Percentiles rank a stretch among this genome's conserved stretches.
Conservation (phyloP, 2,797 vertebrate genomes). For the Clamator glandarius region DNA sequence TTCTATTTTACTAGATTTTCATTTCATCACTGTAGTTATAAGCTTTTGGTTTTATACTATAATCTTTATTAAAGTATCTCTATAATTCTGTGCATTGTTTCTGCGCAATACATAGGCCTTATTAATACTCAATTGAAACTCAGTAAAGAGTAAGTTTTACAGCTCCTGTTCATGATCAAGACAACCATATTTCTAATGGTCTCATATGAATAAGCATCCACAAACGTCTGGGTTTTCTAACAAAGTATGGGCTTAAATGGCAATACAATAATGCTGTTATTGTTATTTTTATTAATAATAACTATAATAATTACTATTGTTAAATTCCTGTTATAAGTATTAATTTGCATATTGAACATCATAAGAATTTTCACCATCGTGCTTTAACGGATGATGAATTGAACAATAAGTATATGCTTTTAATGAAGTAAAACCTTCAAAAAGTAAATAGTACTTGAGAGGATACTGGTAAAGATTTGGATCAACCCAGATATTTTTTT, state of each 20-base stretch:
- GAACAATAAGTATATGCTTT: not conserved
- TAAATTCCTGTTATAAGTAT: not conserved
- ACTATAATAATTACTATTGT: too few species aligned
- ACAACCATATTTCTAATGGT: not conserved
- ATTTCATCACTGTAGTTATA: not conserved
- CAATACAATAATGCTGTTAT: not conserved
- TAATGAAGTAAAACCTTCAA: not conserved
- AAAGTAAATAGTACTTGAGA: not conserved
- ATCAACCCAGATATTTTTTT: not conserved
- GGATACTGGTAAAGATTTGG: not conserved
- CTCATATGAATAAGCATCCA: not conserved
- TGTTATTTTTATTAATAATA: too few species aligned
- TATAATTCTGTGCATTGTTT: not conserved
- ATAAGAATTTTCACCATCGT: not conserved
- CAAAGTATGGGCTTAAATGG: not conserved
- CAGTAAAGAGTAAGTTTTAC: not conserved
- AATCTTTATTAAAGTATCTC: not conserved
- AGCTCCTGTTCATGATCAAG: not conserved
- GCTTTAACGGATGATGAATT: not conserved
- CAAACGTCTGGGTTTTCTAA: not conserved
- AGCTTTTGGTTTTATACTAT: not conserved
- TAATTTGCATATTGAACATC: not conserved
- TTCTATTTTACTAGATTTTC: not conserved
- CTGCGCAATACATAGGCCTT: not conserved
- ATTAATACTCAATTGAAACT: not conserved